Evolutionary conservation across 37 sponge, comb jelly and placozoan genomes (phyloP).

Genomic region (Oscarella lobularis): DNA sequence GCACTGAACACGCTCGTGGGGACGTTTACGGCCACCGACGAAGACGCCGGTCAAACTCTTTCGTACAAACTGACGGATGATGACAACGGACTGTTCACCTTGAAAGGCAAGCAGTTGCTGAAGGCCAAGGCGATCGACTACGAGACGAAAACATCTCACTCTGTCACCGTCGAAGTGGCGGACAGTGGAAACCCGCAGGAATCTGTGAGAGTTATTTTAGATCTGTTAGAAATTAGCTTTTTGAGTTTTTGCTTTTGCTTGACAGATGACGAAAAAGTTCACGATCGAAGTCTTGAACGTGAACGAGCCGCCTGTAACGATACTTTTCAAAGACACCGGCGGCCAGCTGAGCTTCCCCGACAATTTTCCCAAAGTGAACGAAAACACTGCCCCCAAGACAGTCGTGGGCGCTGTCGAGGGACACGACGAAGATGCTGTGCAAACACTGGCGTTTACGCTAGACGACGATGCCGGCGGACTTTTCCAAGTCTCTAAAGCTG

Average conservation of each 20-base stretch:
- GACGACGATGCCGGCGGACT: no score
- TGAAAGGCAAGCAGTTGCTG: background rate
- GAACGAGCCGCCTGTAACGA: background rate
- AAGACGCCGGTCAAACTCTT: background rate
- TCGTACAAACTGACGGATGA: background rate
- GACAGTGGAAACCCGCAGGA: background rate
- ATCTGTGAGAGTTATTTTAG: no score
- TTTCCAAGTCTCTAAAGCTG: no score
- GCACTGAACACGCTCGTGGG: background rate
- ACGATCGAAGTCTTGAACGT: conserved; percentile 2
- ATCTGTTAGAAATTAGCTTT: background rate
- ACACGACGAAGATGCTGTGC: conserved; percentile 1
- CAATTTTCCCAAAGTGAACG: background rate
- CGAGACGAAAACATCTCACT: background rate
- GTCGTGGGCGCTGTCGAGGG: background rate
- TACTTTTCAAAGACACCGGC: background rate
- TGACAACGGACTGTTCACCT: background rate
- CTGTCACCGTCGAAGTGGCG: background rate
- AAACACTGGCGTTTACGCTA: no score
- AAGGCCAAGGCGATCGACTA: conserved; percentile 1
- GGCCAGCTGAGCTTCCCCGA: background rate
- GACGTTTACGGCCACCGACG: background rate
- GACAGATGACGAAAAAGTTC: background rate
- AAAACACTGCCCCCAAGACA: background rate
- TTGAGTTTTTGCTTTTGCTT: background rate